phyloP scores from a whole-genome alignment of 2,797 vertebrate genomes.

The Argya squamiceps region DNA sequence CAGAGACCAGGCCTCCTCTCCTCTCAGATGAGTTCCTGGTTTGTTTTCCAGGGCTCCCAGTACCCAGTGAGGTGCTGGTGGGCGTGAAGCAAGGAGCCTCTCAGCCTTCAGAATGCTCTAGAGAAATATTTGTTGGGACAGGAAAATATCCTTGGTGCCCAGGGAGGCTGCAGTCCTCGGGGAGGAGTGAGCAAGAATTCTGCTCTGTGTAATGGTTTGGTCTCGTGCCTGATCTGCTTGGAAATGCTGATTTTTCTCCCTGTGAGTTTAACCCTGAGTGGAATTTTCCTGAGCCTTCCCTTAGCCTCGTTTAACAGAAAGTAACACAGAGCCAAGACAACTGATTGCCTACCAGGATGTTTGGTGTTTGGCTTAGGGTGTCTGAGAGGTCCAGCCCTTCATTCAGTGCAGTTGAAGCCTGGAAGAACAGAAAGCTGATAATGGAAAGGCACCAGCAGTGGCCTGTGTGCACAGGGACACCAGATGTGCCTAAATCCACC shows the following conservation, averaged over 20 bases:
- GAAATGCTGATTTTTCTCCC: background rate
- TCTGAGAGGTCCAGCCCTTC: background rate
- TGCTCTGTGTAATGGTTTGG: background rate
- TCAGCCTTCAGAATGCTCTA: rapidly evolving
- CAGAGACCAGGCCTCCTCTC: background rate
- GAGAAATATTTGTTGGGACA: background rate
- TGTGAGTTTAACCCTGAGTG: background rate
- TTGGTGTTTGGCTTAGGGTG: background rate
- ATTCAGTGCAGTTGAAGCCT: background rate
- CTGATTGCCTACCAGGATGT: background rate
- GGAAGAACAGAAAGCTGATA: background rate
- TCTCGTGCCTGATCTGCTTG: background rate
- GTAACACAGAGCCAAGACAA: background rate
- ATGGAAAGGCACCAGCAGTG: background rate
- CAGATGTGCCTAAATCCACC: background rate
- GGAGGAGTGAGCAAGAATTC: background rate
- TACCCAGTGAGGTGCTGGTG: background rate
- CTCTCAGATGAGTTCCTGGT: background rate
- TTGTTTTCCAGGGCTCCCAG: background rate
- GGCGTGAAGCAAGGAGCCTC: background rate
- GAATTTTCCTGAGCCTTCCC: background rate
- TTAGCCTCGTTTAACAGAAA: background rate
- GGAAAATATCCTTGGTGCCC: background rate
- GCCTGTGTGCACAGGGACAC: background rate
- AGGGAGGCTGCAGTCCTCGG: background rate